Percentiles rank a stretch among this genome's conserved stretches.
Evolutionary conservation across 2,888 invertebrate species (phyloP).

Genomic region (Lasioglossum pauxillum): DNA sequence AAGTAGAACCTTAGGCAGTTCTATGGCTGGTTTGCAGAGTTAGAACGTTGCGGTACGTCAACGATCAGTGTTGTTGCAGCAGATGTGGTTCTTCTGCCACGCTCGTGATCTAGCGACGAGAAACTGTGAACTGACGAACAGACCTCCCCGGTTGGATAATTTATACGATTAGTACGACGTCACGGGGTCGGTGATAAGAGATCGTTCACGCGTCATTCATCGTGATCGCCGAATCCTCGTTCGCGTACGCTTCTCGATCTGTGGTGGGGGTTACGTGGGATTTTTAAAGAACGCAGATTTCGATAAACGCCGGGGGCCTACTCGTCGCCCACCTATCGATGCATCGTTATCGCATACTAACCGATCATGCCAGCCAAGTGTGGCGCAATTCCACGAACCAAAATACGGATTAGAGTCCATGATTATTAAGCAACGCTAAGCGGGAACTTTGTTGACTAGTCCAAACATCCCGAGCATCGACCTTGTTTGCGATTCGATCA

Average conservation of each 20-base stretch:
- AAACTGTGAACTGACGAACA: conserved; percentile 69
- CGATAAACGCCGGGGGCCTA: conserved; percentile 43
- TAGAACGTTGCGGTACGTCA: background rate
- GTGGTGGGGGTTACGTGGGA: conserved; percentile 11
- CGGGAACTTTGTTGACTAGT: background rate
- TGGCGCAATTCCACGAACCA: conserved; percentile 14
- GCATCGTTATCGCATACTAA: conserved; percentile 38
- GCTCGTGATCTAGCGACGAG: conserved; percentile 52
- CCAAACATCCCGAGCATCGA: background rate
- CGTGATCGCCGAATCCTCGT: conserved; percentile 41
- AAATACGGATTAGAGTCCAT: conserved; percentile 18
- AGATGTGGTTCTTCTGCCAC: conserved; percentile 37
- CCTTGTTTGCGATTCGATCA: conserved; percentile 2
- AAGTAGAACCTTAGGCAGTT: conserved; percentile 71
- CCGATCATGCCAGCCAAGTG: background rate
- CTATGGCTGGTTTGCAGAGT: conserved; percentile 48
- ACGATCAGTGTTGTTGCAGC: background rate
- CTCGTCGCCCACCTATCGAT: conserved; percentile 24
- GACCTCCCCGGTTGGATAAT: conserved; percentile 61
- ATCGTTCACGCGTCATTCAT: conserved; percentile 67
- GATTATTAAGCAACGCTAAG: background rate
- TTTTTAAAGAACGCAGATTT: conserved; percentile 27
- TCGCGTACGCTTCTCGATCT: background rate
- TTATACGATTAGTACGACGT: conserved; percentile 73
- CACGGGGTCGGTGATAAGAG: conserved; percentile 66